Evolutionary conservation across 2,888 invertebrate genomes (phyloP).

Genomic region (Pomacea canaliculata): DNA sequence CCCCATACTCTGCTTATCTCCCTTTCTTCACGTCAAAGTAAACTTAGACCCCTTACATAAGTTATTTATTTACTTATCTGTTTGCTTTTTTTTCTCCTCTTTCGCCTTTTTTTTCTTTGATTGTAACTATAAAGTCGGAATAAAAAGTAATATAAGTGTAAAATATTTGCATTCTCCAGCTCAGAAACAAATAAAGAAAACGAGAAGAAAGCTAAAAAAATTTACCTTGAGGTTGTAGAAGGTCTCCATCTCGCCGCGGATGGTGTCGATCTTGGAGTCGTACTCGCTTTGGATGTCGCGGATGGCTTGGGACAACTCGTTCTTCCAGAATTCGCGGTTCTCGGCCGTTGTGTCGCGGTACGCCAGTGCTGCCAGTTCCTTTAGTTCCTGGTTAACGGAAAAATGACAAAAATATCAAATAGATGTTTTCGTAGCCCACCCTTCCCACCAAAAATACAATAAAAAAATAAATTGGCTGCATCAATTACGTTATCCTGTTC

Average conservation of each 20-base stretch:
- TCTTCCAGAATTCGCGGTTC: constrained; percentile 74
- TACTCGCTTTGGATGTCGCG: constrained; percentile 73
- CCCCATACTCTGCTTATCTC: neutral
- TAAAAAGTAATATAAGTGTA: no score
- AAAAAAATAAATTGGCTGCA: no score
- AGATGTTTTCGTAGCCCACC: neutral
- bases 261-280: constrained; percentile 70
- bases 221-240: constrained; percentile 73
- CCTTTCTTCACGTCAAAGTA: neutral
- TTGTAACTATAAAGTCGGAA: no score
- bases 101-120: no score
- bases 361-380: constrained; percentile 72
- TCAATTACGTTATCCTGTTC: no score
- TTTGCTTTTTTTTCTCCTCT: no score
- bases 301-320: constrained; percentile 72
- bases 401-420: neutral
- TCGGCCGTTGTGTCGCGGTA: constrained; percentile 73
- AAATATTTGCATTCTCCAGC: no score
- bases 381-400: constrained; percentile 67
- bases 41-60: neutral
- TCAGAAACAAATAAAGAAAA: no score
- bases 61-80: no score
- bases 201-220: no score
- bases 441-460: no score
- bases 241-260: constrained; percentile 71